Evolutionary conservation across 2,113 vertebrate species (phyloP).

Genomic region (Mustelus asterias): DNA sequence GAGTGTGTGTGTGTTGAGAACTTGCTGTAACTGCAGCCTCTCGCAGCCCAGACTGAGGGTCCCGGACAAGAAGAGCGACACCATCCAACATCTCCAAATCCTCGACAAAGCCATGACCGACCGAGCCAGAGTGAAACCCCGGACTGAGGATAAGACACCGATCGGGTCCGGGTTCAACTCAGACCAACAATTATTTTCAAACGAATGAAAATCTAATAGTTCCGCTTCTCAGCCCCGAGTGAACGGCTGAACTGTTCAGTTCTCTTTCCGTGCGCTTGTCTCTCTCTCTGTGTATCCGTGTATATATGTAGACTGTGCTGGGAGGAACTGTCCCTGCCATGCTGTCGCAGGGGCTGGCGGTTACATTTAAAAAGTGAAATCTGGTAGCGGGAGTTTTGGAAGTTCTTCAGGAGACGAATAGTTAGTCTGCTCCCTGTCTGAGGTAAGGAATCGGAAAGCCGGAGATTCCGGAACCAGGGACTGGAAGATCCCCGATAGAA

Average conservation of each 20-base stretch:
- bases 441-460: neutral
- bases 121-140: neutral
- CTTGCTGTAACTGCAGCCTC: slow-evolving; percentile 11
- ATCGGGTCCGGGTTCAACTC: neutral
- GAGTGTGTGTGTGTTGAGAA: neutral
- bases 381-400: neutral
- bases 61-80: neutral
- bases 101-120: neutral
- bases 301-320: neutral
- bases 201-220: neutral
- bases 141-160: neutral
- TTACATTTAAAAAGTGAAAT: neutral
- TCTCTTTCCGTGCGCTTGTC: no score
- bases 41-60: slow-evolving; percentile 2
- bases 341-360: neutral
- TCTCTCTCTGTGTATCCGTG: neutral
- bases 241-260: neutral
- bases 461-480: neutral
- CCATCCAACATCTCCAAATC: neutral
- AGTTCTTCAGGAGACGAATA: no score
- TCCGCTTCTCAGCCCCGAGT: neutral
- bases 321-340: neutral
- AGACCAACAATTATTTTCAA: neutral
- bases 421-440: neutral
- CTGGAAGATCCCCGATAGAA: neutral